These are phyloP conservation scores for Drosophila borborema DNA, from an alignment of 2,888 invertebrate species.

Conservation along the genomic window DNA sequence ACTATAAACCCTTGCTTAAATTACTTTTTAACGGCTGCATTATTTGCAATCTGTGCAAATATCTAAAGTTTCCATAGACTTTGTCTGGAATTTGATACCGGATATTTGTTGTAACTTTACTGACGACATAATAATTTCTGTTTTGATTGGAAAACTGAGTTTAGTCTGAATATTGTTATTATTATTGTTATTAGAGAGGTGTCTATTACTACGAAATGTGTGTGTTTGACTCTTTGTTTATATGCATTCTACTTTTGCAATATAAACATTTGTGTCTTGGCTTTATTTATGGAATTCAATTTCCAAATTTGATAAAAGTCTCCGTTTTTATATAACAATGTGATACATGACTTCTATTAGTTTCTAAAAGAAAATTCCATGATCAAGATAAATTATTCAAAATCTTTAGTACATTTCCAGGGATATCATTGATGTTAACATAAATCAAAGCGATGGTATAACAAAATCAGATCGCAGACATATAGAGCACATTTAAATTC, in stretches of 20 bases:
- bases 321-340: no score
- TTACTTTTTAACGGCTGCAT: background rate
- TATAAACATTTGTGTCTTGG: background rate
- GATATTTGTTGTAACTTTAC: background rate
- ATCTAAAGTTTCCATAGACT: constrained; percentile 2
- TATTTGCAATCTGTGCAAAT: background rate
- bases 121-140: background rate
- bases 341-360: no score
- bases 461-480: no score
- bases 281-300: background rate
- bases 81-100: background rate
- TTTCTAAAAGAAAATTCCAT: no score
- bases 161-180: background rate
- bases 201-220: background rate
- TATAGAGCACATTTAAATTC: background rate
- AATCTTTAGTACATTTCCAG: no score
- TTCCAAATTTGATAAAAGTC: no score
- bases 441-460: no score
- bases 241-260: background rate
- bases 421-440: no score
- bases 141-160: background rate
- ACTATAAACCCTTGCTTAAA: background rate
- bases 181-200: background rate
- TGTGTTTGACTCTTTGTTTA: background rate
- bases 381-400: no score